Base-by-base conservation (phyloP, 2,888 invertebrate genomes). In the Resseliella maxima region DNA sequence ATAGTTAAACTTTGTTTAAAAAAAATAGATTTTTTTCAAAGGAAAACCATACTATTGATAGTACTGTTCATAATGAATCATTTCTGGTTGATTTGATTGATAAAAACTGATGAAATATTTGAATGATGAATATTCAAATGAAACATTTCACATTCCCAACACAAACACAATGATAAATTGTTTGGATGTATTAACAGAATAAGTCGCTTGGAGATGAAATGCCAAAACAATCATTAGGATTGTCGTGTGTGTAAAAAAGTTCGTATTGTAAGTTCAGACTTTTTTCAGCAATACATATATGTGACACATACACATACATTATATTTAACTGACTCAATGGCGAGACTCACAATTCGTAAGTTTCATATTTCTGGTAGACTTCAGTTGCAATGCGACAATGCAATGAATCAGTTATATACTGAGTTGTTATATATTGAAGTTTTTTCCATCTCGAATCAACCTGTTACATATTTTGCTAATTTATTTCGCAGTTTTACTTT, bases 311-410 rank as follows among this genome's bases (percentile, higher is more conserved):
- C n/a, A 72, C 72, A 50, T 3, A 31, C 72, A 27, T 31, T 15
- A 72, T 72, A 31, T 72, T 27, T 0, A 72, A 31, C 31, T 72
- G 12, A 35, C n/a, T 31, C 31, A 8, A 0, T 72, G 15, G n/a
- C 72, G 31, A 27, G 31, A 31, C 27, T 72, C 31, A n/a, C 31
- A 72, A 35, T 72, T 5, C 31, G 72, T 31, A 15, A 59, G 31
- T 31, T 72, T 72, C 5, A 35, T 59, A 15, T 72, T 72, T 72
- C 72, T 72, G 31, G 31, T 8, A 72, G 35, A 72, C 38, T n/a
- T 83, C 83, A 83, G 83, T 83, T 83, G 83, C 24, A 83, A 83
- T 83, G 83, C 83, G 83, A 83, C 83, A 83, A 38, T 83, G 83
- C 83, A 83, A 38, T 83, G 83, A 83, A 38, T 38, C 83, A 24